phyloP scores from a whole-genome alignment of 2,797 vertebrate genomes.

The Helarctos malayanus region DNA sequence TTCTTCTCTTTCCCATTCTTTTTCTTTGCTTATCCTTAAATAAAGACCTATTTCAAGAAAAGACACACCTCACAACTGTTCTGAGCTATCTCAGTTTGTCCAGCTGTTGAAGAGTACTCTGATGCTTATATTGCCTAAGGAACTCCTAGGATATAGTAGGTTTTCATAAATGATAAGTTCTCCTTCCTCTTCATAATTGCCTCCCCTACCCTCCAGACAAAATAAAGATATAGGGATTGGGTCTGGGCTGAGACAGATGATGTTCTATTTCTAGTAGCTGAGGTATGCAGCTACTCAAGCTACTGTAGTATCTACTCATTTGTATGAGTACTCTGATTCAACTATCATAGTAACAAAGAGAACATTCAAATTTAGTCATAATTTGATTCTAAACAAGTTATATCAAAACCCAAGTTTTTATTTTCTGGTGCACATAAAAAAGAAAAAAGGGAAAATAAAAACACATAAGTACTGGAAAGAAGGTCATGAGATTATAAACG shows the following conservation, averaged over 20 bases:
- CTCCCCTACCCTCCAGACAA: not conserved
- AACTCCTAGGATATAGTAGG: slow-evolving; percentile 6
- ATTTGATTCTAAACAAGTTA: slow-evolving; percentile 7
- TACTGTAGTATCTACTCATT: not conserved
- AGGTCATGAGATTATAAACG: not conserved
- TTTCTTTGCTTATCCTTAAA: slow-evolving; percentile 18
- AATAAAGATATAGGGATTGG: not conserved
- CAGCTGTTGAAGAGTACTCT: not conserved
- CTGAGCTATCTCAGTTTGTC: not conserved
- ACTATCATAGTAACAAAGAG: slow-evolving; percentile 17
- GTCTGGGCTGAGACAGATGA: not conserved
- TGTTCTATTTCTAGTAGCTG: too few species aligned
- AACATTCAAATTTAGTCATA: not conserved
- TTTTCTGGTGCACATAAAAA: slow-evolving; percentile 22
- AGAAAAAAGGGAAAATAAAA: not conserved
- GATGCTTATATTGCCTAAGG: not conserved
- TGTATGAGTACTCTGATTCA: not conserved
- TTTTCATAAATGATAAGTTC: not conserved
- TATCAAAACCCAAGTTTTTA: not conserved
- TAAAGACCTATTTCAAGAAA: slow-evolving; percentile 14
- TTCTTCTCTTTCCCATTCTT: slow-evolving; percentile 26
- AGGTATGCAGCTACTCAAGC: not conserved
- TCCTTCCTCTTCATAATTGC: slow-evolving; percentile 27
- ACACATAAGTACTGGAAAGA: not conserved
- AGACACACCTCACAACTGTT: slow-evolving; percentile 35